Evolutionary conservation across 2,113 vertebrate genomes (phyloP).

Genomic region (Mesocricetus auratus): DNA sequence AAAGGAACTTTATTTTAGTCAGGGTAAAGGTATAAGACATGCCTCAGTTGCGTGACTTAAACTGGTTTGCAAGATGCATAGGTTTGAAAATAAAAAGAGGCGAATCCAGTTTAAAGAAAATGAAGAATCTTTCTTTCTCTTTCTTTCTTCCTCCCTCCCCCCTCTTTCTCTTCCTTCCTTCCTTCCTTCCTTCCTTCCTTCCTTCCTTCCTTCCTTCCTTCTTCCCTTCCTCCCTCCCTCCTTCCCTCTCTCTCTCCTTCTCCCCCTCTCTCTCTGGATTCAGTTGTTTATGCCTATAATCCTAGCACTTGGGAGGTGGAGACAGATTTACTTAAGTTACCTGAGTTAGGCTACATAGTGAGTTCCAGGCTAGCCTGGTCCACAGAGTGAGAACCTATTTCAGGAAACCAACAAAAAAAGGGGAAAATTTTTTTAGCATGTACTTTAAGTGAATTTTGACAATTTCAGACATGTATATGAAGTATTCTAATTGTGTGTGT

Average conservation of each 20-base stretch:
- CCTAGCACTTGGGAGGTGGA: too few species aligned
- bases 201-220: too few species aligned
- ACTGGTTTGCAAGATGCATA: conserved; percentile 16
- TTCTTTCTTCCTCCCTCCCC: too few species aligned
- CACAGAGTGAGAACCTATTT: background rate
- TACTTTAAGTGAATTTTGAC: background rate
- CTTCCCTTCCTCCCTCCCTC: too few species aligned
- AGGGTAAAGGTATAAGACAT: background rate
- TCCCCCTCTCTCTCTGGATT: background rate
- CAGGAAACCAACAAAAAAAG: background rate
- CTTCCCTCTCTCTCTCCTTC: too few species aligned
- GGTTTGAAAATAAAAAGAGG: background rate
- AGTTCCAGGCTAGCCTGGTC: background rate
- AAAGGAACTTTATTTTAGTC: background rate
- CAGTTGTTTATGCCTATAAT: background rate
- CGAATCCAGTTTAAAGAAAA: background rate
- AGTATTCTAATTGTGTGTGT: background rate
- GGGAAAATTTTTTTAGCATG: background rate
- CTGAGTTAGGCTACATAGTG: background rate
- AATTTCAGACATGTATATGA: background rate
- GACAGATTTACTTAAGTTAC: background rate
- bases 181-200: too few species aligned
- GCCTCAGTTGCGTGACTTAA: background rate
- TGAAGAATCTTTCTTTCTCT: background rate
- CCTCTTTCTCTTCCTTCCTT: too few species aligned